Conservation (phyloP, 2,888 invertebrate species). For the Selenia dentaria region DNA sequence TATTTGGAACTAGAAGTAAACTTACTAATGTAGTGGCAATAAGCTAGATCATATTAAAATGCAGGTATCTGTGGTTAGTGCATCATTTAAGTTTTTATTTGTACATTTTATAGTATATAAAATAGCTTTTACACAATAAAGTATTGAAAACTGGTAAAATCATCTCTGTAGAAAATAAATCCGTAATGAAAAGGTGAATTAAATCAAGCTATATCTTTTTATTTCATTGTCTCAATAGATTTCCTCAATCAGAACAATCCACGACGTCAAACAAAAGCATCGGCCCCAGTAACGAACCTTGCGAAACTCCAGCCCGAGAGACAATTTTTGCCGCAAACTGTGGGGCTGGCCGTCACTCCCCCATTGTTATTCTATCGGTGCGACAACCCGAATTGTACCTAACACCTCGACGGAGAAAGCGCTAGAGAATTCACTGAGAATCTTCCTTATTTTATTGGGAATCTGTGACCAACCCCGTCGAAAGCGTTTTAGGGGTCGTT, state of each 20-base stretch:
- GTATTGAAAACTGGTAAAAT: too few relatives aligned
- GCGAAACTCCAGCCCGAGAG: constrained; percentile 30
- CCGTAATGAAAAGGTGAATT: not conserved
- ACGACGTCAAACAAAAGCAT: constrained; percentile 22
- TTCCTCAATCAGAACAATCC: not conserved
- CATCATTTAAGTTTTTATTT: too few relatives aligned
- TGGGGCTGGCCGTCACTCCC: constrained; percentile 38
- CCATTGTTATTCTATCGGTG: constrained; percentile 56
- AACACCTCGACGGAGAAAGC: constrained; percentile 56
- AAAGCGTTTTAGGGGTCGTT: constrained; percentile 41
- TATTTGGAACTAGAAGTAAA: too few relatives aligned
- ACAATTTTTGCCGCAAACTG: constrained; percentile 44
- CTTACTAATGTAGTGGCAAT: too few relatives aligned
- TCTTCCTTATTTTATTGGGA: constrained; percentile 63
- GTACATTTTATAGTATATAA: too few relatives aligned
- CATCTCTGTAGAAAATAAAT: not conserved
- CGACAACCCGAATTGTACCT: constrained; percentile 47
- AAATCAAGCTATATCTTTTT: not conserved
- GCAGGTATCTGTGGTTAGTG: too few relatives aligned
- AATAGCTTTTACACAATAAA: too few relatives aligned
- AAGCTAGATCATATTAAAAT: too few relatives aligned
- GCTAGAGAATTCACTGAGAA: constrained; percentile 59
- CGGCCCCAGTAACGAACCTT: constrained; percentile 34
- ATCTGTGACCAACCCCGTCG: constrained; percentile 64
- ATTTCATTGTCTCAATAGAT: not conserved